These are phyloP conservation scores for Numenius phaeopus DNA, from an alignment of 2,797 vertebrate species.

Conservation along the genomic window DNA sequence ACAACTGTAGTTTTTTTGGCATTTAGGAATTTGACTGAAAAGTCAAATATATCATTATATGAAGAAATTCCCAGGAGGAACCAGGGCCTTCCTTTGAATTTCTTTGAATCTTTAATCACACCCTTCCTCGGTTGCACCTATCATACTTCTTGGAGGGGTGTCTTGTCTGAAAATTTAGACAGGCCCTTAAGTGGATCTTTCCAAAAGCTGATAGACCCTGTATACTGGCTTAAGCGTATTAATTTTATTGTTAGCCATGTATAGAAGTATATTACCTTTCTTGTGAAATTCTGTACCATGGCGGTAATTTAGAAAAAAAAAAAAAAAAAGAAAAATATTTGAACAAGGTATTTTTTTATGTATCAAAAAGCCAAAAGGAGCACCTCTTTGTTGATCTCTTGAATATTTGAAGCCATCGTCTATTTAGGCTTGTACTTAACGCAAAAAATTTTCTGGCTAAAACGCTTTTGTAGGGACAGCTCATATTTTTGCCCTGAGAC, in stretches of 20 bases:
- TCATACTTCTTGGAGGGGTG: background rate
- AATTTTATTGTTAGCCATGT: background rate
- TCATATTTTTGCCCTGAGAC: background rate
- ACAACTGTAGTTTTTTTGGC: background rate
- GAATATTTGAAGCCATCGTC: background rate
- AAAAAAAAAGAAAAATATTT: no score
- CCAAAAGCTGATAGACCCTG: background rate
- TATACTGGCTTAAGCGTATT: background rate
- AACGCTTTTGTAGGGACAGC: background rate
- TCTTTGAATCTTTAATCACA: background rate
- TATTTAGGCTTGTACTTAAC: background rate
- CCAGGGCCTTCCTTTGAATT: background rate
- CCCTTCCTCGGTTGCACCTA: background rate
- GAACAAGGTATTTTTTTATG: background rate
- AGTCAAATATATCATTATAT: background rate
- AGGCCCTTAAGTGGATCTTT: background rate
- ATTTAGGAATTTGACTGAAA: background rate
- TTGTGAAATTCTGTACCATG: background rate
- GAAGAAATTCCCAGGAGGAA: background rate
- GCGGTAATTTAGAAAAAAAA: background rate
- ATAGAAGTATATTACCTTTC: background rate
- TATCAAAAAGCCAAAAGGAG: background rate
- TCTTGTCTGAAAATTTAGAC: background rate
- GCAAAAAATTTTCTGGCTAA: background rate
- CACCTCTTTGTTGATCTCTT: background rate